These are phyloP conservation scores for Todus mexicanus DNA, from an alignment of 2,797 vertebrate species.

Conservation along the genomic window DNA sequence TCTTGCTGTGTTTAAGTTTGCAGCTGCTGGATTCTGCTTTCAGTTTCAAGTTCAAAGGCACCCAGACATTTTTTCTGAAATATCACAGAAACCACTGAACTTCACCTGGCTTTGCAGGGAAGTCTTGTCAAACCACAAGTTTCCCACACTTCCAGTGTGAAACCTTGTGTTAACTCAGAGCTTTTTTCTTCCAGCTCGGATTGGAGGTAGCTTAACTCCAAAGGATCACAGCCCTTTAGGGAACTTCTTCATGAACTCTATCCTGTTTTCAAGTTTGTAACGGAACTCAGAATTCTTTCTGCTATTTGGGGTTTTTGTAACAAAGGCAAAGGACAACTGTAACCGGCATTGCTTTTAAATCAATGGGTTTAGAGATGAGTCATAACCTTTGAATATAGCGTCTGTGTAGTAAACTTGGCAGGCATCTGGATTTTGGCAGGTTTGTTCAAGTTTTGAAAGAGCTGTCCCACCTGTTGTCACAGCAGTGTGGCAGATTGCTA, in stretches of 20 bases:
- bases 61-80: not conserved
- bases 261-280: not conserved
- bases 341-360: not conserved
- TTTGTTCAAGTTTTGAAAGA: not conserved
- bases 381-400: not conserved
- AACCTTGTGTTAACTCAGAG: not conserved
- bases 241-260: not conserved
- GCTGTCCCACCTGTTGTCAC: slow-evolving; percentile 3
- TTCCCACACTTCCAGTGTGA: not conserved
- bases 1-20: slow-evolving; percentile 21
- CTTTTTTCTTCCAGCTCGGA: not conserved
- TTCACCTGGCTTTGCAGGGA: slow-evolving; percentile 39
- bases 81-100: slow-evolving; percentile 20
- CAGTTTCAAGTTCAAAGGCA: slow-evolving; percentile 35
- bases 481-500: not conserved
- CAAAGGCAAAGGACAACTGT: not conserved
- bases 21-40: slow-evolving; percentile 25
- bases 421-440: not conserved
- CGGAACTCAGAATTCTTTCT: not conserved
- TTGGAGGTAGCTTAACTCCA: not conserved
- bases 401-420: not conserved
- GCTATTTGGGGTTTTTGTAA: not conserved
- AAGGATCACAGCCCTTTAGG: not conserved
- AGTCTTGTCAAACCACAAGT: not conserved
- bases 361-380: not conserved